A percentile compares a stretch with the other conserved stretches of the same genome.
phyloP scores from a whole-genome alignment of 2,113 vertebrate genomes.

The Typhlomys cinereus region DNA sequence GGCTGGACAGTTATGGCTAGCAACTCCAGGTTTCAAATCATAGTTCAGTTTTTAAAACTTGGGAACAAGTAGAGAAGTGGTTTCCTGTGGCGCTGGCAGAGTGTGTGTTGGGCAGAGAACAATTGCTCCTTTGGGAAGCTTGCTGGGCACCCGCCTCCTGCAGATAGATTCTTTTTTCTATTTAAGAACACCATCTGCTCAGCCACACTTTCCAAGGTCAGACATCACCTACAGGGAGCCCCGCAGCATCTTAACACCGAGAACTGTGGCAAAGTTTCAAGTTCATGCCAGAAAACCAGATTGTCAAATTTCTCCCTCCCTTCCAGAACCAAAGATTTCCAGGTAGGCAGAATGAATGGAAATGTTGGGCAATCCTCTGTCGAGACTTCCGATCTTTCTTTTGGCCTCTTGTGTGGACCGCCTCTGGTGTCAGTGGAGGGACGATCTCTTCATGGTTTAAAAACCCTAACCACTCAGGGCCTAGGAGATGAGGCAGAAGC shows the following conservation, averaged over 20 bases:
- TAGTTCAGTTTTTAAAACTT: constrained; percentile 47
- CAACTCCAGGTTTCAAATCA: constrained; percentile 61
- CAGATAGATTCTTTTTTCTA: constrained; percentile 68
- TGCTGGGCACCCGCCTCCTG: constrained; percentile 57
- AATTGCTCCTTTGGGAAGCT: constrained; percentile 44
- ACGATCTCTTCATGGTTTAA: constrained; percentile 28
- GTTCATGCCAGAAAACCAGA: constrained; percentile 62
- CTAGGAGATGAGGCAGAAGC: not conserved
- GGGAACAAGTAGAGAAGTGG: constrained; percentile 23
- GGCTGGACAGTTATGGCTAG: not conserved
- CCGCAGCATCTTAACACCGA: constrained; percentile 66
- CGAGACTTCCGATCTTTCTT: constrained; percentile 40
- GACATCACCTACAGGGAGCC: constrained; percentile 35
- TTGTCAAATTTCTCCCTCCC: constrained; percentile 21
- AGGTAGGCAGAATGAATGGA: constrained; percentile 32
- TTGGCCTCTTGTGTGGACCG: not conserved
- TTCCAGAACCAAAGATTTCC: constrained; percentile 52
- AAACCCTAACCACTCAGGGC: not conserved
- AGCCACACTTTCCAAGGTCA: constrained; percentile 55
- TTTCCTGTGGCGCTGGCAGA: constrained; percentile 49
- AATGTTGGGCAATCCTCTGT: not conserved
- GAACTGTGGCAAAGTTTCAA: constrained; percentile 50
- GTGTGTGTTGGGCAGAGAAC: constrained; percentile 61
- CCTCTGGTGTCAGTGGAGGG: constrained; percentile 33
- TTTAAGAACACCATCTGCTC: constrained; percentile 63